Percentiles rank a stretch among this genome's conserved stretches.
Evolutionary conservation across 2,888 invertebrate genomes (phyloP).

Genomic region (Geotrupes spiniger): DNA sequence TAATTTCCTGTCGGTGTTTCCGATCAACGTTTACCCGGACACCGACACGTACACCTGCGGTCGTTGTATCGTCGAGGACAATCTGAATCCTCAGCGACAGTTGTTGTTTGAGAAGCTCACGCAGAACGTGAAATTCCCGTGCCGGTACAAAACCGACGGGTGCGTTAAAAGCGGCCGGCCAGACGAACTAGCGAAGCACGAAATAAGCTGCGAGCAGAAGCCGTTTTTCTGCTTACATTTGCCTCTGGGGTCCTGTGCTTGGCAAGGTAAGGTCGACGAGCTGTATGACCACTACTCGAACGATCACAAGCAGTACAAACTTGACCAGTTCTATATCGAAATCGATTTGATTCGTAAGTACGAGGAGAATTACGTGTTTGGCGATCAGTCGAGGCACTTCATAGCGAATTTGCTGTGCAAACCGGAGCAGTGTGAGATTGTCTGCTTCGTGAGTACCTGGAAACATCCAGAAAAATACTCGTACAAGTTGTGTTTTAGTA

Average conservation of each 20-base stretch:
- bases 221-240: conserved; percentile 31
- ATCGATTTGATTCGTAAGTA: conserved; percentile 39
- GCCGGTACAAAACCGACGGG: conserved; percentile 34
- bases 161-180: conserved; percentile 33
- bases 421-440: no score
- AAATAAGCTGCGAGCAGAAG: conserved; percentile 34
- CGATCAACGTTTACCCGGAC: conserved; percentile 30
- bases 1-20: conserved; percentile 36
- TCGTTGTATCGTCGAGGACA: conserved; percentile 32
- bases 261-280: conserved; percentile 35
- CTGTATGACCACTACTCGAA: conserved; percentile 38
- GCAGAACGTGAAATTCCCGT: conserved; percentile 37
- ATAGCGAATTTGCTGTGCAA: no score
- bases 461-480: conserved; percentile 3
- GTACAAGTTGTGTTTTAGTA: conserved; percentile 7
- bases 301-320: conserved; percentile 34
- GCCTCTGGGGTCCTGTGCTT: conserved; percentile 33
- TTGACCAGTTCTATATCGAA: conserved; percentile 37
- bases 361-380: conserved; percentile 37
- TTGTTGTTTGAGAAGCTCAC: conserved; percentile 35
- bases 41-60: conserved; percentile 36
- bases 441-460: no score
- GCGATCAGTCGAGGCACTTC: no score
- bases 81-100: conserved; percentile 32
- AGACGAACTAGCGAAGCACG: conserved; percentile 32